Evolutionary conservation across 2,888 invertebrate genomes (phyloP).

Genomic region (Melitaea athalia): DNA sequence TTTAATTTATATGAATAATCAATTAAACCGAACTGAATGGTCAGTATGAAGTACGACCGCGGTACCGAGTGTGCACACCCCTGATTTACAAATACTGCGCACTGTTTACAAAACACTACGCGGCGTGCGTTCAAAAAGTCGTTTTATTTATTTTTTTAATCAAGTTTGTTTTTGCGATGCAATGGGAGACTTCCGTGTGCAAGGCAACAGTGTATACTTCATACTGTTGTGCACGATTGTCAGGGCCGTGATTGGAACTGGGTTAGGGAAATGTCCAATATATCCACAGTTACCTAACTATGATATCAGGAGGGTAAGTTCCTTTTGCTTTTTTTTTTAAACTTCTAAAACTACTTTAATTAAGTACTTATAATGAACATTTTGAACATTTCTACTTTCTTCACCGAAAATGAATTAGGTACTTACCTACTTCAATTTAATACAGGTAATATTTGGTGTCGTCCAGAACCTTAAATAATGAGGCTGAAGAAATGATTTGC

Average conservation of each 20-base stretch:
- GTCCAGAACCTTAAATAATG: too few relatives aligned
- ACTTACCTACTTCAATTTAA: too few relatives aligned
- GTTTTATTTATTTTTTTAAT: conserved; percentile 7
- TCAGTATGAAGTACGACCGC: conserved; percentile 43
- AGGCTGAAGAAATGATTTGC: too few relatives aligned
- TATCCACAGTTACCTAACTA: conserved; percentile 85
- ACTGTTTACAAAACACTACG: conserved; percentile 42
- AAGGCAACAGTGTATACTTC: conserved; percentile 49
- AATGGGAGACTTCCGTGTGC: conserved; percentile 68
- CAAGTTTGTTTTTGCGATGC: conserved; percentile 45
- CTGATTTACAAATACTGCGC: conserved; percentile 40
- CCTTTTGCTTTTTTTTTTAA: background rate
- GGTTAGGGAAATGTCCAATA: conserved; percentile 86
- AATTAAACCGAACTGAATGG: conserved; percentile 39
- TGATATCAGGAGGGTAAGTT: conserved; percentile 84
- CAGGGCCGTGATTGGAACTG: conserved; percentile 65
- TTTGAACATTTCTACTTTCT: background rate
- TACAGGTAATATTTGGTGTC: too few relatives aligned
- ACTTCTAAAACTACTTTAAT: background rate
- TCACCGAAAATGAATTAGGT: too few relatives aligned
- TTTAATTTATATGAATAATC: conserved; percentile 42
- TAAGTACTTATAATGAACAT: background rate
- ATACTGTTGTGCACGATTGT: conserved; percentile 54
- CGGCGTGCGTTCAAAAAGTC: conserved; percentile 17
- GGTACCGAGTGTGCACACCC: conserved; percentile 26